These are phyloP conservation scores for Perognathus longimembris DNA, from an alignment of 2,113 vertebrate species.

Conservation along the genomic window DNA sequence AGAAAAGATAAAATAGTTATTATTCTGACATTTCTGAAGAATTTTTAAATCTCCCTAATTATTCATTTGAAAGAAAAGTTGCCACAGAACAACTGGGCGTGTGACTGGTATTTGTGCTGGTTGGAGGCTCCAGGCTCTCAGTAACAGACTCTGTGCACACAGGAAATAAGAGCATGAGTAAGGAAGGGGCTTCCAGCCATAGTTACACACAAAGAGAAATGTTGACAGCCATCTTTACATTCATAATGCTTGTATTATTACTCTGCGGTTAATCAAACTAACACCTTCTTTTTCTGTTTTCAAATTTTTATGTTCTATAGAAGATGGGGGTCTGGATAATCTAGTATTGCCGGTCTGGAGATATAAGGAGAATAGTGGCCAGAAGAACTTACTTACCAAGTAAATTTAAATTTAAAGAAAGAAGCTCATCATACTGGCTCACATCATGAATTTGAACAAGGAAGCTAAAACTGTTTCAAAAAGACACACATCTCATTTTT, in stretches of 20 bases:
- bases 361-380: background rate
- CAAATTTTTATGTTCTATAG: slow-evolving; percentile 60
- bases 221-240: slow-evolving; percentile 59
- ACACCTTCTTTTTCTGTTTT: slow-evolving; percentile 46
- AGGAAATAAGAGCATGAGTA: slow-evolving; percentile 54
- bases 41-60: slow-evolving; percentile 77
- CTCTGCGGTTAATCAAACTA: slow-evolving; percentile 77
- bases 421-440: background rate
- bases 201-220: slow-evolving; percentile 55
- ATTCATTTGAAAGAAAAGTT: slow-evolving; percentile 79
- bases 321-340: slow-evolving; percentile 57
- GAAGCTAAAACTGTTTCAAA: background rate
- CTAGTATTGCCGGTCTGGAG: background rate
- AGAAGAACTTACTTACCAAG: background rate
- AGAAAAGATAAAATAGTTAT: slow-evolving; percentile 86
- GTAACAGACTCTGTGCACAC: slow-evolving; percentile 21
- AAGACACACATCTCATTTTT: no score
- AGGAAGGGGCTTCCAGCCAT: slow-evolving; percentile 66
- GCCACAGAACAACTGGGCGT: slow-evolving; percentile 6
- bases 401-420: background rate
- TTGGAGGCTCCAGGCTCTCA: slow-evolving; percentile 12
- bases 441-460: background rate
- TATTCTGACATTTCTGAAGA: slow-evolving; percentile 81
- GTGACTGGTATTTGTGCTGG: slow-evolving; percentile 53
- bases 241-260: slow-evolving; percentile 60